Base-by-base conservation (phyloP, 1,140 invertebrate genomes). In the Drosophila fuyamai region DNA sequence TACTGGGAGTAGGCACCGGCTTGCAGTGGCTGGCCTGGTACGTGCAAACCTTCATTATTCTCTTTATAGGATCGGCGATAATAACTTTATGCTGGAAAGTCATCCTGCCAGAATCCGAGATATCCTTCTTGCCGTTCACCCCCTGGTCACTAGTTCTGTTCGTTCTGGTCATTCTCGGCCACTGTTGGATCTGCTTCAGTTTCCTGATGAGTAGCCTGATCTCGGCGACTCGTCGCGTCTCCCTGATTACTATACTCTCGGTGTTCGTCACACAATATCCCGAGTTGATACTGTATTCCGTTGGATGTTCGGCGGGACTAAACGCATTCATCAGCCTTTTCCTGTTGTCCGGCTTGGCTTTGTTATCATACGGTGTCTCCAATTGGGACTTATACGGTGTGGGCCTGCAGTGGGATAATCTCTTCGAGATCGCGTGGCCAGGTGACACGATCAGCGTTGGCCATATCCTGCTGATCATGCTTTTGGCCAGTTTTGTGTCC, bases 1-100 rank as follows among this genome's bases (percentile, higher is more conserved):
- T 97, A 85, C 97, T 97, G 96, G 96, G 96, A 7, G 91, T 97
- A 13, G 94, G 94, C 13, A 95, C 94, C 68, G 97, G 95, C 95
- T 79, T 97, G 27, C 96, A 97, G 81, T 97, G 96, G 96, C 84
- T 94, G 7, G 96, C 96, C 2, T 97, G 96, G 96, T 97, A 96
- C 83, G 90, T 95, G 40, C 96, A 96, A 80, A 94, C 95, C 54
- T 95, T 96, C 70, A 91, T 95, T 9, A 95, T 96, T 71, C 90
- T 96, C 4, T 54, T 95, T 2, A 93, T 96, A 54, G 94, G 94
- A n/a, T 92, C 94, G 5, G 79, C 93, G 29, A 66, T 94, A n/a
- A 94, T 94, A 65, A 93, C 94, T 6, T 86, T 94, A 16, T n/a
- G 9, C 12, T 60, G 47, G 56, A 58, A 81, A 94, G n/a, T 92